These are phyloP conservation scores for Parapristionchus giblindavisi DNA, from an alignment of 2,888 invertebrate genomes.

Conservation along the genomic window DNA sequence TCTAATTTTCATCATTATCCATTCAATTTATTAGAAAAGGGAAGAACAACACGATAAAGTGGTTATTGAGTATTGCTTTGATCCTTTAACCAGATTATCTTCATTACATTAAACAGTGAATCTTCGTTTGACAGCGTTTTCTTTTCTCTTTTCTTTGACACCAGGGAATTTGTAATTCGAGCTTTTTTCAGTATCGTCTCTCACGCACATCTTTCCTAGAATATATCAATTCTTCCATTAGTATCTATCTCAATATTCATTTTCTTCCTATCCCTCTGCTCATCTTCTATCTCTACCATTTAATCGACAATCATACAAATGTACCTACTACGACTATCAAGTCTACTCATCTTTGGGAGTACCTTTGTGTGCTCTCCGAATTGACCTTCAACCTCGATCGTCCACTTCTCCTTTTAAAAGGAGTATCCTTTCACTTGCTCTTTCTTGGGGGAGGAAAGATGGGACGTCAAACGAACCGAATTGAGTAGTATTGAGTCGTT, in stretches of 20 bases:
- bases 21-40: too few species aligned
- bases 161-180: not conserved
- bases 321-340: too few species aligned
- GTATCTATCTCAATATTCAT: constrained; percentile 2
- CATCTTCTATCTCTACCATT: not conserved
- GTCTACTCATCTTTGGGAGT: too few species aligned
- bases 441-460: not conserved
- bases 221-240: not conserved
- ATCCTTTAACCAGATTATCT: too few species aligned
- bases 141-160: not conserved
- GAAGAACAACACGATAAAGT: too few species aligned
- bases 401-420: too few species aligned
- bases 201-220: not conserved
- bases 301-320: not conserved
- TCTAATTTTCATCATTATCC: too few species aligned
- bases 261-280: constrained; percentile 6
- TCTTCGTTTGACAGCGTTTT: not conserved
- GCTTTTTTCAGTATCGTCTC: not conserved
- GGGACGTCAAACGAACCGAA: not conserved
- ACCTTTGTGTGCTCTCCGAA: too few species aligned
- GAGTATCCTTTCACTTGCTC: too few species aligned
- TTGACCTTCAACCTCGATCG: too few species aligned
- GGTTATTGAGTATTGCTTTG: too few species aligned
- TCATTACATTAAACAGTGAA: not conserved
- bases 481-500: too few species aligned